These are phyloP conservation scores for Okapia johnstoni DNA, from an alignment of 2,113 vertebrate genomes.

Conservation along the genomic window DNA sequence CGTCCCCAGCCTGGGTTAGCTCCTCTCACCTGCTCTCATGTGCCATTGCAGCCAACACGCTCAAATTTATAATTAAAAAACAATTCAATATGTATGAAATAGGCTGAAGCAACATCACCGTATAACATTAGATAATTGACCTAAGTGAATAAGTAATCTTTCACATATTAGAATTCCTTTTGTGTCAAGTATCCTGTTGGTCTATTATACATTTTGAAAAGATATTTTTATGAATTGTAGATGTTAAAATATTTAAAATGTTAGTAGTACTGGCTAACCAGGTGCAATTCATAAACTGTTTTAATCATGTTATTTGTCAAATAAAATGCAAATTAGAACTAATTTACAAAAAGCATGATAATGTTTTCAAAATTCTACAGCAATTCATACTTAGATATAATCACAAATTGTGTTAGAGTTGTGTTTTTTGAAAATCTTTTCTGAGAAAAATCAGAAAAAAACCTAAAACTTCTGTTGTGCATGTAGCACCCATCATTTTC, in stretches of 20 bases:
- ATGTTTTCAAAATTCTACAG: slow-evolving; percentile 54
- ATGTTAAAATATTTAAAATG: slow-evolving; percentile 54
- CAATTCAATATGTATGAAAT: neutral
- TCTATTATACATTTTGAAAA: slow-evolving; percentile 22
- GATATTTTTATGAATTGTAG: slow-evolving; percentile 42
- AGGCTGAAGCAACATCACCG: neutral
- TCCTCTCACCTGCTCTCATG: no score
- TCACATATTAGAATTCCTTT: neutral
- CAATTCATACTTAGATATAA: neutral
- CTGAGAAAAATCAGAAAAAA: neutral
- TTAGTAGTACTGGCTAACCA: slow-evolving; percentile 23
- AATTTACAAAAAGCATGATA: neutral
- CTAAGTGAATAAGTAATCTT: neutral
- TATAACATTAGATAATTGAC: neutral
- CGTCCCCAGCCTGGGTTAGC: no score
- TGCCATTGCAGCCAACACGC: no score
- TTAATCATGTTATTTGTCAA: slow-evolving; percentile 48
- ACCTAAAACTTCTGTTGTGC: neutral
- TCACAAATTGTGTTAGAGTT: neutral
- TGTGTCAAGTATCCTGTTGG: neutral
- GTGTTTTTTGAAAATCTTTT: neutral
- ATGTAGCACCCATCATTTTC: slow-evolving; percentile 12
- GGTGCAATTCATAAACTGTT: slow-evolving; percentile 35
- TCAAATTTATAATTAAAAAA: neutral
- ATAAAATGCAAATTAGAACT: slow-evolving; percentile 65